Evolutionary conservation across 2,113 vertebrate species (phyloP).

Genomic region (Oostethus manadensis): DNA sequence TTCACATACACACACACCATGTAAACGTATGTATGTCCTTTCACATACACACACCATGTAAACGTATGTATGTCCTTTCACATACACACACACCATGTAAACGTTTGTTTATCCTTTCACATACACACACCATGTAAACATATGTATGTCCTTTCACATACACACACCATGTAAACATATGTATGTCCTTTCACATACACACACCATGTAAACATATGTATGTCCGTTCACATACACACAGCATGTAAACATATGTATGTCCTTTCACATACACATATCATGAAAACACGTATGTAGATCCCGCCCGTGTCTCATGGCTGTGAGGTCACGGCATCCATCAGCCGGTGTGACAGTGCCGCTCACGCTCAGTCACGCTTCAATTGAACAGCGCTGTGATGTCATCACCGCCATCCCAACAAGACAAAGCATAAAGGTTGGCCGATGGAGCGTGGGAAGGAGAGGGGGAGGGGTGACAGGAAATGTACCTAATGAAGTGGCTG

Average conservation of each 20-base stretch:
- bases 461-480: no score
- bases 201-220: background rate
- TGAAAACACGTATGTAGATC: no score
- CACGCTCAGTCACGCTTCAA: slow-evolving; percentile 47
- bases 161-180: background rate
- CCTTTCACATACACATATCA: background rate
- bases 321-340: no score
- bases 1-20: background rate
- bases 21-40: background rate
- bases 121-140: no score
- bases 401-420: slow-evolving; percentile 57
- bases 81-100: background rate
- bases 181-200: background rate
- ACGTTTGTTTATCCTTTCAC: background rate
- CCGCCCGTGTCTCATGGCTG: no score
- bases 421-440: slow-evolving; percentile 47
- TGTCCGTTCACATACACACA: background rate
- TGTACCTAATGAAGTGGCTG: background rate
- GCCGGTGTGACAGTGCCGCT: slow-evolving; percentile 25
- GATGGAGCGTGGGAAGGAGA: no score
- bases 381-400: slow-evolving; percentile 61
- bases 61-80: background rate
- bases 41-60: background rate
- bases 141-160: no score
- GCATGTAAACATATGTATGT: background rate